Conservation (phyloP, 2,797 vertebrate species). For the Mus minutoides region DNA sequence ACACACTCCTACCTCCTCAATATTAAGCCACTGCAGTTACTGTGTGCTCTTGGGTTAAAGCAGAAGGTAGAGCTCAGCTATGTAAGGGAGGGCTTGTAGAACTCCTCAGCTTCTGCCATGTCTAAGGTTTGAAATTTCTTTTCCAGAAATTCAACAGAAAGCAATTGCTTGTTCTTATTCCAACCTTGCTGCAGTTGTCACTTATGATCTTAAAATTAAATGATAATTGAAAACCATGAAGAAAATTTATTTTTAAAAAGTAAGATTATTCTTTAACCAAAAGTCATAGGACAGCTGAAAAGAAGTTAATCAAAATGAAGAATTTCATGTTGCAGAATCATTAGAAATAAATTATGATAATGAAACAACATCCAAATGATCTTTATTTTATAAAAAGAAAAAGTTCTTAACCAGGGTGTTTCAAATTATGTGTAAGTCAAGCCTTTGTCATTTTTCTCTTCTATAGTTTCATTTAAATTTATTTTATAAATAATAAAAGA, state of each 20-base stretch:
- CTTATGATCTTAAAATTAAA: not conserved
- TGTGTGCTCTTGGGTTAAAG: not conserved
- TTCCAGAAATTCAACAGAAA: not conserved
- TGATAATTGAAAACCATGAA: constrained; percentile 1
- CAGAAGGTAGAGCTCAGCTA: not conserved
- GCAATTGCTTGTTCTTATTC: not conserved
- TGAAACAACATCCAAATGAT: not conserved
- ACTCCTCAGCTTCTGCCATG: not conserved
- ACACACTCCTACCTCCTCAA: not conserved
- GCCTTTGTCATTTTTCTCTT: constrained; percentile 6
- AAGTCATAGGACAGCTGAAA: not conserved
- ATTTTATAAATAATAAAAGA: constrained; percentile 24
- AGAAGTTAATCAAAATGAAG: not conserved
- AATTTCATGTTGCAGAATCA: not conserved
- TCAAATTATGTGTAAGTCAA: constrained; percentile 50
- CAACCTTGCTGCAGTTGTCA: not conserved
- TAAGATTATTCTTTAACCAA: not conserved
- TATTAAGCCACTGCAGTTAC: not conserved
- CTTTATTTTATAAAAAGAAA: not conserved
- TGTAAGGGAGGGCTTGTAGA: not conserved
- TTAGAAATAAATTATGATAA: not conserved
- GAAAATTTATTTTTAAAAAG: not conserved
- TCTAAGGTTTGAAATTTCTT: not conserved
- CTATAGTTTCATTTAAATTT: constrained; percentile 9
- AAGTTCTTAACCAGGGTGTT: not conserved